Percentiles rank a stretch among this genome's conserved stretches.
Conservation (phyloP, 37 sponge, comb jelly and placozoan genomes). For the Aplysina aerophoba region DNA sequence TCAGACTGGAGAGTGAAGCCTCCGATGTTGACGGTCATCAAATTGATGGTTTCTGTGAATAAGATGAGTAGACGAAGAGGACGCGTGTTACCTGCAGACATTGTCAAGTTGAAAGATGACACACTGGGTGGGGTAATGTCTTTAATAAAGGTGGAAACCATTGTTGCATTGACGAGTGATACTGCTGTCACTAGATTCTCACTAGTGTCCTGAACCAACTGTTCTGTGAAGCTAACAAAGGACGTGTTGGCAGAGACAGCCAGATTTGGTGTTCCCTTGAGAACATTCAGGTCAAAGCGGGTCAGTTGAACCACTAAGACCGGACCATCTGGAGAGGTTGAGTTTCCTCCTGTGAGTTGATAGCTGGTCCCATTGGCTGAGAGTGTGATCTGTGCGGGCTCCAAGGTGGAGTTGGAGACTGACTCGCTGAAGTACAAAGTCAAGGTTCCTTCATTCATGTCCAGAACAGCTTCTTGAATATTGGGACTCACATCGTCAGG, state of each 20-base stretch:
- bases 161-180: conserved; percentile 29
- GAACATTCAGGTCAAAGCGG: conserved; percentile 63
- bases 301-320: conserved; percentile 58
- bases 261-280: conserved; percentile 54
- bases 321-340: conserved; percentile 63
- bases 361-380: conserved; percentile 44
- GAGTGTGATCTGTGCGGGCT: conserved; percentile 58
- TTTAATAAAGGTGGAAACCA: conserved; percentile 35
- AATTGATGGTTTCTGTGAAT: conserved; percentile 80
- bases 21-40: conserved; percentile 54
- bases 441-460: conserved; percentile 74
- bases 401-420: conserved; percentile 56
- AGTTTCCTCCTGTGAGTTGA: conserved; percentile 57
- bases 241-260: conserved; percentile 45
- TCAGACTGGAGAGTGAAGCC: conserved; percentile 62
- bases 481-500: conserved; percentile 59
- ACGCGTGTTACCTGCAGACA: conserved; percentile 69
- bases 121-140: conserved; percentile 70
- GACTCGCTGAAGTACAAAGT: conserved; percentile 82
- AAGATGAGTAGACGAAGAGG: conserved; percentile 71
- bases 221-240: conserved; percentile 45
- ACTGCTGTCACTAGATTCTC: conserved; percentile 46
- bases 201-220: conserved; percentile 65
- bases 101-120: conserved; percentile 70
- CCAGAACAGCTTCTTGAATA: conserved; percentile 57